Base-by-base conservation (phyloP, 2,888 invertebrate genomes). In the Boloria euphrosyne region DNA sequence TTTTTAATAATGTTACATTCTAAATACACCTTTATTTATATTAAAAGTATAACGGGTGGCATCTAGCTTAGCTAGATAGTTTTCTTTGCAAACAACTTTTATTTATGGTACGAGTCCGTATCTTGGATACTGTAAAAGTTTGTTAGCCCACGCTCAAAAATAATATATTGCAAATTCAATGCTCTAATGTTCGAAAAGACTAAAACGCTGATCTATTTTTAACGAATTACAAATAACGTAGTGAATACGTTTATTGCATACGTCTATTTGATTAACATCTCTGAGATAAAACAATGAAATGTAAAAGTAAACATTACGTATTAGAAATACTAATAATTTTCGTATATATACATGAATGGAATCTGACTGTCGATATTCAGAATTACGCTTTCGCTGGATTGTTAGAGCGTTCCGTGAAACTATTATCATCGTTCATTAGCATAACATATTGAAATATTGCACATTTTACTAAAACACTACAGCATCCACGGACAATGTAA, bases 381-480 rank as follows among this genome's bases (percentile, higher is more conserved):
- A 74, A 76, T 80, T 82, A 81, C 80, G 80, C 84, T 86, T 86
- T 85, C 83, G 79, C 81, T 78, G 69, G 72, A 74, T 74, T 73
- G 74, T 73, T 79, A 74, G 78, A 61, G 72, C 69, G 71, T 70
- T 67, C 72, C 66, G 68, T 69, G 66, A 67, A 71, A 68, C 73
- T 69, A 71, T 70, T 71, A 74, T 60, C 72, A 68, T 67, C 69
- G 51, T 70, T 71, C 71, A 76, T 78, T 78, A 76, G 62, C 77
- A 76, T 78, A 78, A 75, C 75, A 73, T 59, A 75, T 77, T 74
- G 61, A 74, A 73, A 70, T 69, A 71, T 71, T 73, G 69, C 71
- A 69, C 62, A 60, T 65, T 66, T 51, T 27, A 53, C 55, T 57
- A 73, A 67, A 66, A 65, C 69, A 76, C 59, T 64, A 61, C 66